Evolutionary conservation across 2,113 vertebrate species (phyloP).

Genomic region (Pomatorhinus ruficollis): DNA sequence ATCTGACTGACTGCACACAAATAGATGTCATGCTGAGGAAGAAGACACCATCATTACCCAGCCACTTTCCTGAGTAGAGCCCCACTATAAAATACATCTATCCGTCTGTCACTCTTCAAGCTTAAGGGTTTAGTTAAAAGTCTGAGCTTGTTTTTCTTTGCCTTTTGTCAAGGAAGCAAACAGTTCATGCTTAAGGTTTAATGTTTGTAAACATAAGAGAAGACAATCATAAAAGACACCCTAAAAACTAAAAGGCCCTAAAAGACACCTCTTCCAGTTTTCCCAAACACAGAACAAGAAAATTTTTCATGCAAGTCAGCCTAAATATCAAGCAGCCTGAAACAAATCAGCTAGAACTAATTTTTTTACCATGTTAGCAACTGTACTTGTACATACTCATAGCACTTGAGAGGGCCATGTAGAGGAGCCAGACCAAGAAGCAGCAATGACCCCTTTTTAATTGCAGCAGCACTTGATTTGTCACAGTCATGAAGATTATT

Average conservation of each 20-base stretch:
- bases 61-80: background rate
- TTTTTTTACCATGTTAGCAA: background rate
- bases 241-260: background rate
- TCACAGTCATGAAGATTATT: background rate
- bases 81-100: background rate
- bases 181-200: background rate
- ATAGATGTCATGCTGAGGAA: background rate
- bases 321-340: background rate
- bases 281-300: background rate
- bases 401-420: background rate
- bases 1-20: slow-evolving; percentile 2
- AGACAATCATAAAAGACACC: background rate
- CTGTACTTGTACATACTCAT: background rate
- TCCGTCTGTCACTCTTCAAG: background rate
- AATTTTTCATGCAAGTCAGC: background rate
- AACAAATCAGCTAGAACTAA: background rate
- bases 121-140: background rate
- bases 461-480: background rate
- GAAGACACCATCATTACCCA: background rate
- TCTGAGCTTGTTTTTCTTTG: background rate
- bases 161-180: background rate
- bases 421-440: background rate
- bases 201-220: background rate
- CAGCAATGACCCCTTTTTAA: background rate
- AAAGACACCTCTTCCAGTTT: background rate